Conservation (phyloP, 1,140 invertebrate genomes). For the Coptotermes formosanus region DNA sequence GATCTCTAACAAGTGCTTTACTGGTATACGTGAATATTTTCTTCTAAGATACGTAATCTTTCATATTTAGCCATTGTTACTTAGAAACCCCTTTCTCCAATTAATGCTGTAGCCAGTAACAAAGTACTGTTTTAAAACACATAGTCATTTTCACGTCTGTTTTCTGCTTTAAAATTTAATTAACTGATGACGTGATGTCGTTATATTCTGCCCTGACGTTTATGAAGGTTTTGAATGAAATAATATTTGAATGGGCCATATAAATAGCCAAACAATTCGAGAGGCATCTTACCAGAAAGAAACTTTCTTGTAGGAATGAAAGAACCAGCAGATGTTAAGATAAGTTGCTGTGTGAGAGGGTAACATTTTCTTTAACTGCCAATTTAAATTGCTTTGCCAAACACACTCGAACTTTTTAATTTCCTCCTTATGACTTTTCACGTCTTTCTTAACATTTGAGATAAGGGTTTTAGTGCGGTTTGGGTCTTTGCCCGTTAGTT, state of each 20-base stretch:
- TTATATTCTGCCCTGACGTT: neutral
- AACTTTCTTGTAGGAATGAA: neutral
- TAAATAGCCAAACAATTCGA: neutral
- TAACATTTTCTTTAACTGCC: constrained; percentile 22
- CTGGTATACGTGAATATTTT: no score
- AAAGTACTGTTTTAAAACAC: neutral
- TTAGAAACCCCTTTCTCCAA: no score
- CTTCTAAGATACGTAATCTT: no score
- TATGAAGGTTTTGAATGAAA: neutral
- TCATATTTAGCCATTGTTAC: no score
- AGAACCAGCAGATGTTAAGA: neutral
- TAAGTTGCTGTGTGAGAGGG: neutral
- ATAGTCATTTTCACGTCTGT: neutral
- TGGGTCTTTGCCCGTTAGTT: neutral
- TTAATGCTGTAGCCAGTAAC: neutral
- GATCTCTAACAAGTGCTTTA: no score
- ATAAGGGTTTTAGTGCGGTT: constrained; percentile 21
- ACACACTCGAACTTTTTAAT: constrained; percentile 20
- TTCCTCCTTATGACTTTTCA: constrained; percentile 19
- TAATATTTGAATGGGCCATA: neutral
- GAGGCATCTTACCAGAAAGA: neutral
- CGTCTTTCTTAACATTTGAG: constrained; percentile 21
- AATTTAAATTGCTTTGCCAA: constrained; percentile 21
- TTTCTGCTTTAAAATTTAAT: neutral
- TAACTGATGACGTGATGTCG: neutral